phyloP scores from a whole-genome alignment of 2,797 vertebrate species.

The Sebastes baramenuke region DNA sequence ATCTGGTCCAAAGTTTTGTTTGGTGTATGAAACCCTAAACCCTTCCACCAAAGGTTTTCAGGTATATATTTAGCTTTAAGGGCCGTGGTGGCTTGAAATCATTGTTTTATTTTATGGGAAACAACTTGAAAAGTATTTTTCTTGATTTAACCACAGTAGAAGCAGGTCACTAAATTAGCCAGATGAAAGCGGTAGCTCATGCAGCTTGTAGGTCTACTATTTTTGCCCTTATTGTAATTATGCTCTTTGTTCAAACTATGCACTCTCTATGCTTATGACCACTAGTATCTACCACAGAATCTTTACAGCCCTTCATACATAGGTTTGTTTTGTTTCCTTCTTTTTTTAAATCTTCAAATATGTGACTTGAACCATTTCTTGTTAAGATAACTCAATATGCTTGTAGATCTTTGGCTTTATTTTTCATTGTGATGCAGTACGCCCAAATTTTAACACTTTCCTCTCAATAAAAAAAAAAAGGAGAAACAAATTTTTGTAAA shows the following conservation, averaged over 20 bases:
- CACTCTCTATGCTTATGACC: constrained; percentile 87
- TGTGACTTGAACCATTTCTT: constrained; percentile 88
- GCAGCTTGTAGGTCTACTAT: constrained; percentile 69
- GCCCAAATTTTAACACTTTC: constrained; percentile 72
- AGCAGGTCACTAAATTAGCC: constrained; percentile 59
- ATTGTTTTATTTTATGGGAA: constrained; percentile 32
- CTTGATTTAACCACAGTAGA: constrained; percentile 35
- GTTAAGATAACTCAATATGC: constrained; percentile 77
- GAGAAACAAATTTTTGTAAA: constrained; percentile 72
- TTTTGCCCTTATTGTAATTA: constrained; percentile 74
- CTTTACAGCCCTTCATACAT: constrained; percentile 81
- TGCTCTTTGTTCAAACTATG: constrained; percentile 80
- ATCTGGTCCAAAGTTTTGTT: constrained; percentile 17
- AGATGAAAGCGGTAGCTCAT: constrained; percentile 40
- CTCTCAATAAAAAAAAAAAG: constrained; percentile 57
- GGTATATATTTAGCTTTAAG: constrained; percentile 60
- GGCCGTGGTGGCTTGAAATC: constrained; percentile 24
- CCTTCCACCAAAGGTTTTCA: constrained; percentile 67
- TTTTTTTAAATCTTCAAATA: constrained; percentile 65
- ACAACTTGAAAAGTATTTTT: constrained; percentile 53
- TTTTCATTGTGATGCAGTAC: constrained; percentile 70
- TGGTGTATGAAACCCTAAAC: constrained; percentile 32
- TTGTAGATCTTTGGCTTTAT: constrained; percentile 71
- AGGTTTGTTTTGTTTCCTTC: constrained; percentile 64
- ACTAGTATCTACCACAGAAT: constrained; percentile 89